These are phyloP conservation scores for Gisinianus flammeolus DNA, from an alignment of 2,888 invertebrate genomes.

Conservation along the genomic window DNA sequence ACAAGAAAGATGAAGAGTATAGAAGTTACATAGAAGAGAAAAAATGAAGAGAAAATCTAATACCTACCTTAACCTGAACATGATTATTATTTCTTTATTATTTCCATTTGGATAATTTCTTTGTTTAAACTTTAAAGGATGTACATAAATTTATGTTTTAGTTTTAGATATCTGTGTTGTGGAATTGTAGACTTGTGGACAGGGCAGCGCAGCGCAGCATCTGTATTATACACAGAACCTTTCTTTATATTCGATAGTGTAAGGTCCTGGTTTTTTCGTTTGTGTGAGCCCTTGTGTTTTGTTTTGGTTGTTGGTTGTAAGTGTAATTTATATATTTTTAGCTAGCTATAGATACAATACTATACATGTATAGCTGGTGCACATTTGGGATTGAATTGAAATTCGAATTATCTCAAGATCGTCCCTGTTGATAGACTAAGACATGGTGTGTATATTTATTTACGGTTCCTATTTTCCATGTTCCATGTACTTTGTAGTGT, in stretches of 20 bases:
- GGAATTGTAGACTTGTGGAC: background rate
- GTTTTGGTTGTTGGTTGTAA: background rate
- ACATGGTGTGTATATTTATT: background rate
- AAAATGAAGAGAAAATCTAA: background rate
- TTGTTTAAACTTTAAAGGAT: background rate
- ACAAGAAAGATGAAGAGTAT: background rate
- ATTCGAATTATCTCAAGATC: background rate
- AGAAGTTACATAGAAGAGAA: background rate
- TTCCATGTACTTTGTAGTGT: background rate
- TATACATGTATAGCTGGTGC: no score
- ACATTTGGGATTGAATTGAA: background rate
- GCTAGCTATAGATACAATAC: background rate
- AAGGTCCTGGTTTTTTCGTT: background rate
- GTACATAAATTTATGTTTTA: background rate
- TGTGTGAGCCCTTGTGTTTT: background rate
- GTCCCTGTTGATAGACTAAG: background rate
- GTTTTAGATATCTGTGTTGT: background rate
- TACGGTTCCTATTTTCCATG: background rate
- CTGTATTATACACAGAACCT: slow-evolving; percentile 8
- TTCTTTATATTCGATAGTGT: background rate
- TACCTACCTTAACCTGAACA: background rate
- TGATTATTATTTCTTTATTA: no score
- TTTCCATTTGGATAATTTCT: background rate
- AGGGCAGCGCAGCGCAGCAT: background rate
- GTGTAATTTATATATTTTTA: background rate